phyloP scores from a whole-genome alignment of 2,888 invertebrate species.

The Eilema depressum region DNA sequence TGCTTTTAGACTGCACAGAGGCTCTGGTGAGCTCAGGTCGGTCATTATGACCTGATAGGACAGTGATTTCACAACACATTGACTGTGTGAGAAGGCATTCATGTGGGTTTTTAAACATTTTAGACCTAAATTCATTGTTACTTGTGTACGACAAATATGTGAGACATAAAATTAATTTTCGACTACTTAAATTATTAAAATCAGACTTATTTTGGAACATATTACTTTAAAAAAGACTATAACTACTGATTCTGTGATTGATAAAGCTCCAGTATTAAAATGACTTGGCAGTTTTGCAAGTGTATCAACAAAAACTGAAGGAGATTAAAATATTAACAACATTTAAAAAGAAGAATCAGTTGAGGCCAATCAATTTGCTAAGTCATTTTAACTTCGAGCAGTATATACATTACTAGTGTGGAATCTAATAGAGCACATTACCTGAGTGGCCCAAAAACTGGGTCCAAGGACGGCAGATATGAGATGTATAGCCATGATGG shows the following conservation, averaged over 20 bases:
- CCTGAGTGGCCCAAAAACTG: constrained; percentile 92
- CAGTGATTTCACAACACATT: constrained; percentile 14
- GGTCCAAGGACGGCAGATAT: constrained; percentile 95
- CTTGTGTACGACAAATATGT: constrained; percentile 3
- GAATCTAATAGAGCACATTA: constrained; percentile 65
- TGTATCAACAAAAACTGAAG: background rate
- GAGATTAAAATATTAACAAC: background rate
- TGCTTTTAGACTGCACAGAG: constrained; percentile 40
- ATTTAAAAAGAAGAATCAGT: background rate
- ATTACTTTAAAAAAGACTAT: background rate
- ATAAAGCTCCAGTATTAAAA: constrained; percentile 4
- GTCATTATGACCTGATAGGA: constrained; percentile 42
- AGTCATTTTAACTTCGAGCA: constrained; percentile 10
- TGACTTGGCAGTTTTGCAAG: constrained; percentile 11
- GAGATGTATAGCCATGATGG: constrained; percentile 95
- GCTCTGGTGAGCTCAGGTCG: constrained; percentile 43
- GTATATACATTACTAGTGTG: background rate
- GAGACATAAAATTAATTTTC: background rate
- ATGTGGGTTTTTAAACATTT: constrained; percentile 82
- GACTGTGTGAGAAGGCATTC: constrained; percentile 47
- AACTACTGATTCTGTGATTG: constrained; percentile 2
- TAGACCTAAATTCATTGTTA: background rate
- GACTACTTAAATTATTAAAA: background rate
- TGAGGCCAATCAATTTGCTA: background rate
- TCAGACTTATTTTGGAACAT: background rate